Evolutionary conservation across 2,113 vertebrate genomes (phyloP).

Genomic region (Gobius niger): DNA sequence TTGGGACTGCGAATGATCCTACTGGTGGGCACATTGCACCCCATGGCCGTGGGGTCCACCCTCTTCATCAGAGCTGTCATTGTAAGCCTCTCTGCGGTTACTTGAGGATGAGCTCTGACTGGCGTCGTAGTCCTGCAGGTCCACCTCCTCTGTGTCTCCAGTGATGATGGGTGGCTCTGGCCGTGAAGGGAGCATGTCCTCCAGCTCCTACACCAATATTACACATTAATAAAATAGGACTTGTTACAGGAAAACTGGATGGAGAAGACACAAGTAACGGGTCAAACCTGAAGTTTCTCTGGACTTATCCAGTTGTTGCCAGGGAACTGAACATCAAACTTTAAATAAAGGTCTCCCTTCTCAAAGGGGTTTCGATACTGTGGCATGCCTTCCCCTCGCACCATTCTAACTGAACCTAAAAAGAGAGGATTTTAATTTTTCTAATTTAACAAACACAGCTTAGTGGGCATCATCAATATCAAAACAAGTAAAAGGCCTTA

Average conservation of each 20-base stretch:
- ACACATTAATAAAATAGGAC: neutral
- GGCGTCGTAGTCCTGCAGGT: constrained; percentile 93
- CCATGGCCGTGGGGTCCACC: constrained; percentile 92
- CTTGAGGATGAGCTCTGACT: constrained; percentile 88
- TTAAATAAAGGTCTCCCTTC: constrained; percentile 95
- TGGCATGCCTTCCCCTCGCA: constrained; percentile 96
- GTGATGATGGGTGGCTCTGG: constrained; percentile 87
- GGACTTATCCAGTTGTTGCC: constrained; percentile 98
- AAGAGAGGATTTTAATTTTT: neutral
- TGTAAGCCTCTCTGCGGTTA: constrained; percentile 91
- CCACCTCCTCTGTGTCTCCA: constrained; percentile 92
- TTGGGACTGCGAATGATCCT: constrained; percentile 31
- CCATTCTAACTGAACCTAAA: constrained; percentile 78
- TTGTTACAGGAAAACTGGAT: neutral
- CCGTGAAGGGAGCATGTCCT: constrained; percentile 94
- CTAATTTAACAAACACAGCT: neutral
- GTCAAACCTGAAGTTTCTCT: constrained; percentile 90
- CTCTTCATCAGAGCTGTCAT: constrained; percentile 97
- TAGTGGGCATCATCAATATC: neutral
- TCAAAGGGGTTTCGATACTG: constrained; percentile 98
- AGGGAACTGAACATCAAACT: constrained; percentile 97
- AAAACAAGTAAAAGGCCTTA: constrained; percentile 2
- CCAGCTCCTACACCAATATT: constrained; percentile 83
- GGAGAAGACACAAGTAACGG: neutral
- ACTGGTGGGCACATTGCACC: constrained; percentile 98